Conservation (phyloP, 1,140 invertebrate genomes). For the Sminthurinus signatus region DNA sequence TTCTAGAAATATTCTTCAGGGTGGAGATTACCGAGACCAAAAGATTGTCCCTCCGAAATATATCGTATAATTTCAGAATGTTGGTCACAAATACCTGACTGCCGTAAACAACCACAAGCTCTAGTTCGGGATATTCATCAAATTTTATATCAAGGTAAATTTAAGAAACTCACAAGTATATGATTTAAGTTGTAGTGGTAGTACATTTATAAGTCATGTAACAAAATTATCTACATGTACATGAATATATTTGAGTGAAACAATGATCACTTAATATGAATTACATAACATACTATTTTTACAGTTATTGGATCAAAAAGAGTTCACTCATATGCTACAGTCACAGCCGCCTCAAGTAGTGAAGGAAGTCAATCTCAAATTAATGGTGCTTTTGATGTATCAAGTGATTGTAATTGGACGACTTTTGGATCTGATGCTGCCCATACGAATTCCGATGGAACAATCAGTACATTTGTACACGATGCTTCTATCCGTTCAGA, state of each 20-base stretch:
- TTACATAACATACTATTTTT: conserved; percentile 22
- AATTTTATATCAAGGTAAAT: conserved; percentile 62
- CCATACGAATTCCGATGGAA: conserved; percentile 30
- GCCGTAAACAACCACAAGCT: conserved; percentile 66
- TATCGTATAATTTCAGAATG: conserved; percentile 78
- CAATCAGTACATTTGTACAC: conserved; percentile 35
- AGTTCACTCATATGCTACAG: conserved; percentile 54
- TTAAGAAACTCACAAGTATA: not conserved
- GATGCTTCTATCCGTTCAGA: conserved; percentile 33
- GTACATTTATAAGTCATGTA: no score
- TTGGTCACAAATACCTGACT: conserved; percentile 69
- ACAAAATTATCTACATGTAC: not conserved
- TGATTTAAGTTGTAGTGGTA: no score
- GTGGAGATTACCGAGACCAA: conserved; percentile 65
- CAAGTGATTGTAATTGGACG: conserved; percentile 36
- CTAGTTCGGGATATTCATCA: conserved; percentile 77
- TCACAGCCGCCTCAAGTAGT: conserved; percentile 46
- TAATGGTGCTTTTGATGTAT: conserved; percentile 34
- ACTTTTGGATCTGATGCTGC: conserved; percentile 32
- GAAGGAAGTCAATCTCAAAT: conserved; percentile 26
- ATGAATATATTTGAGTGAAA: conserved; percentile 2
- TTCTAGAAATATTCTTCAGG: conserved; percentile 60
- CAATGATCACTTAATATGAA: not conserved
- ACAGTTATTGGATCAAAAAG: conserved; percentile 55
- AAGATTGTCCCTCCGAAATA: conserved; percentile 69